A percentile compares a stretch with the other conserved stretches of the same genome.
Evolutionary conservation across 2,797 vertebrate species (phyloP).

Genomic region (Gallinago nigripennis): DNA sequence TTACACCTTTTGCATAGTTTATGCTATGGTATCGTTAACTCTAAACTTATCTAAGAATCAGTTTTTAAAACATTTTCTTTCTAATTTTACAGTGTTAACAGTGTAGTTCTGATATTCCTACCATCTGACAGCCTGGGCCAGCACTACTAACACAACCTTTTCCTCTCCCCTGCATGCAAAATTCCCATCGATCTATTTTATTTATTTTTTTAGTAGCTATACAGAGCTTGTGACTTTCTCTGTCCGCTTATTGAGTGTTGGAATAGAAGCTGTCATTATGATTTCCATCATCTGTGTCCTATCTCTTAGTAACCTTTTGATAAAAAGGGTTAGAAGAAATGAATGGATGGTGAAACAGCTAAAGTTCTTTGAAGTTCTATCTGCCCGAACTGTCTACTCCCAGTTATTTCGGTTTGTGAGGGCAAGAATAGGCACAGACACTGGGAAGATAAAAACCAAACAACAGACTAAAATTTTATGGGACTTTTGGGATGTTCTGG

Average conservation of each 20-base stretch:
- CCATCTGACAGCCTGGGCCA: background rate
- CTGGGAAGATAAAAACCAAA: background rate
- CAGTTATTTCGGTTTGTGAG: background rate
- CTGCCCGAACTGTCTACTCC: background rate
- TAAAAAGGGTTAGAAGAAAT: background rate
- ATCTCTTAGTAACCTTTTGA: background rate
- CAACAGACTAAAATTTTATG: background rate
- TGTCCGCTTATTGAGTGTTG: background rate
- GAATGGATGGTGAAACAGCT: background rate
- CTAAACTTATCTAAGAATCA: background rate
- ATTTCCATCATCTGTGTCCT: background rate
- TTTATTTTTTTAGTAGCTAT: background rate
- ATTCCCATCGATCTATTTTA: background rate
- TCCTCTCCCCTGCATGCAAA: background rate
- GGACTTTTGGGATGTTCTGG: background rate
- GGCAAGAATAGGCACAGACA: background rate
- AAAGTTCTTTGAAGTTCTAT: background rate
- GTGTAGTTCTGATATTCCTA: background rate
- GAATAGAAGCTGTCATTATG: background rate
- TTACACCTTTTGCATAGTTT: background rate
- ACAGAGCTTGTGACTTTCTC: background rate
- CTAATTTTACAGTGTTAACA: background rate
- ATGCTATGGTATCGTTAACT: background rate
- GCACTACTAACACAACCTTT: background rate
- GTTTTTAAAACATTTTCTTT: background rate